Conservation (phyloP, 2,797 vertebrate genomes). For the Cirrhinus molitorella region DNA sequence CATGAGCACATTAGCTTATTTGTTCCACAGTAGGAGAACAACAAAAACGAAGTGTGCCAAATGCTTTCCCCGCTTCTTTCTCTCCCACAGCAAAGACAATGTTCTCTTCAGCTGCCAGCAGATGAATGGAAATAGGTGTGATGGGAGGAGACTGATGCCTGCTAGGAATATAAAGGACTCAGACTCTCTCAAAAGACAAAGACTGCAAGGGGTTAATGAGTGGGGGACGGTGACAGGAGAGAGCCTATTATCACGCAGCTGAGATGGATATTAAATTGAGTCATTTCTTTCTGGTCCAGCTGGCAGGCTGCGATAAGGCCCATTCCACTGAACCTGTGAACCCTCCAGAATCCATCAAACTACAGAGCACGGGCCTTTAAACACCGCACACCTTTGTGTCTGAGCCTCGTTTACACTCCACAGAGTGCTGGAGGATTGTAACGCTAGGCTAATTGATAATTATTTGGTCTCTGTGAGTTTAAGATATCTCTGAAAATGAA, state of each 20-base stretch:
- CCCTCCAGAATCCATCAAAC: conserved; percentile 70
- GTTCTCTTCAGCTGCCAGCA: conserved; percentile 18
- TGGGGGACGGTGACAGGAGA: conserved; percentile 72
- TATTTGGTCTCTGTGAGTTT: conserved; percentile 20
- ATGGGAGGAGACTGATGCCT: conserved; percentile 13
- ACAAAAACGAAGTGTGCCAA: conserved; percentile 12
- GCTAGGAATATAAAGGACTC: conserved; percentile 35
- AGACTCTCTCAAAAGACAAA: conserved; percentile 48
- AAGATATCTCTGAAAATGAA: conserved; percentile 20
- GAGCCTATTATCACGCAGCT: conserved; percentile 74
- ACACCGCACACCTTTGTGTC: conserved; percentile 43
- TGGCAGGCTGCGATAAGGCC: conserved; percentile 79
- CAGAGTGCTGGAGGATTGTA: background rate
- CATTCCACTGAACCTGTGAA: conserved; percentile 74
- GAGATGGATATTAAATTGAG: conserved; percentile 78
- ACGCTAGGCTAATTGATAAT: conserved; percentile 49
- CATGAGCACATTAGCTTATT: conserved; percentile 4
- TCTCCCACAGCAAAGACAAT: background rate
- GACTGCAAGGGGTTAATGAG: conserved; percentile 69
- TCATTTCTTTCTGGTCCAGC: conserved; percentile 76
- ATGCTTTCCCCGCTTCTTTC: conserved; percentile 1
- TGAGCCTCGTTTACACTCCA: conserved; percentile 36
- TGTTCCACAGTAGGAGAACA: conserved; percentile 37
- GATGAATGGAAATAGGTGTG: conserved; percentile 36
- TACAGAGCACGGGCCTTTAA: conserved; percentile 46